These are phyloP conservation scores for Ploceus nigricollis DNA, from an alignment of 2,113 vertebrate genomes.

Conservation along the genomic window DNA sequence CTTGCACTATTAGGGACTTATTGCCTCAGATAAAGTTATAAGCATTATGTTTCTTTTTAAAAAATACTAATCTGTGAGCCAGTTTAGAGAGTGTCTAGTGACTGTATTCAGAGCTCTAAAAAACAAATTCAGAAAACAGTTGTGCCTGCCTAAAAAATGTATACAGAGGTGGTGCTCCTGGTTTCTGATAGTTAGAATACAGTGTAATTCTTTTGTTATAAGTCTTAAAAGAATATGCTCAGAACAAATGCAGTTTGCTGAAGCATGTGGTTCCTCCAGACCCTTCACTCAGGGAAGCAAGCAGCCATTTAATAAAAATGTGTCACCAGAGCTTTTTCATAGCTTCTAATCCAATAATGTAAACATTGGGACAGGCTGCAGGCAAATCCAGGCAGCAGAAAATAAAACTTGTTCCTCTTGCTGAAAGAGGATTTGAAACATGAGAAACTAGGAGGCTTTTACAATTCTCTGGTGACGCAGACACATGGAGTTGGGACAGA, in stretches of 20 bases:
- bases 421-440: neutral
- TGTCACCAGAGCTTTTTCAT: neutral
- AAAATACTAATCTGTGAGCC: neutral
- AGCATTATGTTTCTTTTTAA: neutral
- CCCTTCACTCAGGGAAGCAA: neutral
- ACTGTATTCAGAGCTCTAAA: neutral
- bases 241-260: neutral
- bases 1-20: neutral
- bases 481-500: neutral
- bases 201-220: neutral
- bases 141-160: neutral
- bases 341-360: neutral
- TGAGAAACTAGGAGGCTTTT: neutral
- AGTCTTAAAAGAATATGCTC: neutral
- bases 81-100: neutral
- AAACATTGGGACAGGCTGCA: neutral
- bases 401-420: neutral
- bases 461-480: neutral
- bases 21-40: neutral
- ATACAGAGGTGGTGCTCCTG: neutral
- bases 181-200: neutral
- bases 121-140: neutral
- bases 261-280: neutral
- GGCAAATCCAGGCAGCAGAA: neutral
- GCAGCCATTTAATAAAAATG: neutral